Conservation (phyloP, 2,113 vertebrate species). For the Scolopax mira region DNA sequence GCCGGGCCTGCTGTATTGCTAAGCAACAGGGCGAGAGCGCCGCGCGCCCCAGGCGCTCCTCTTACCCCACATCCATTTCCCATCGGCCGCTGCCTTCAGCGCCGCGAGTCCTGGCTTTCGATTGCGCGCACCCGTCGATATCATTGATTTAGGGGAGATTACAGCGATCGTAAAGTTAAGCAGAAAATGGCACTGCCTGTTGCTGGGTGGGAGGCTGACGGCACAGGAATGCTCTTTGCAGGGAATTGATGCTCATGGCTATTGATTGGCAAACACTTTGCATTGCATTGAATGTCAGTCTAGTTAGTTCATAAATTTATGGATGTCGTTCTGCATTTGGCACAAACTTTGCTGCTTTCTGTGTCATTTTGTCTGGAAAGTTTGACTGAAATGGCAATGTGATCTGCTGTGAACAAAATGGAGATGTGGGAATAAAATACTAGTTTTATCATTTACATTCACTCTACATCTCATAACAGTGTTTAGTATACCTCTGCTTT, state of each 20-base stretch:
- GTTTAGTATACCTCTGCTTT: not conserved
- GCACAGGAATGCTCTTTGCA: not conserved
- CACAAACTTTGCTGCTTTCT: not conserved
- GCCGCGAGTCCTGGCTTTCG: not conserved
- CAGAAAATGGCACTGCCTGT: not conserved
- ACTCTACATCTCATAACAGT: not conserved
- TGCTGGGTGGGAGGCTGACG: not conserved
- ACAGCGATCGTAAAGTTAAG: not conserved
- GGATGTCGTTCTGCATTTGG: constrained; percentile 1
- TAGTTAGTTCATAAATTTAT: not conserved
- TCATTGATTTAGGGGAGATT: not conserved
- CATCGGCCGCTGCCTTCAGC: not conserved
- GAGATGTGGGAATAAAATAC: not conserved
- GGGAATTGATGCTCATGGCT: not conserved
- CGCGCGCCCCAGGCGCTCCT: not conserved
- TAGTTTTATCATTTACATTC: not conserved
- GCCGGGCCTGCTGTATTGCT: not conserved
- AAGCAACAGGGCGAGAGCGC: not conserved
- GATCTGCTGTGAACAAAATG: not conserved
- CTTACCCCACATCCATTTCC: not conserved
- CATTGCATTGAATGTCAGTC: not conserved
- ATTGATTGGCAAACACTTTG: not conserved
- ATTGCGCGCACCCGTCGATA: not conserved
- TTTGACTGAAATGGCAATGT: not conserved
- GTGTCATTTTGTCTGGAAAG: not conserved